A percentile compares a stretch with the other conserved stretches of the same genome.
Conservation (phyloP, 2,113 vertebrate species). For the Lepisosteus osseus region DNA sequence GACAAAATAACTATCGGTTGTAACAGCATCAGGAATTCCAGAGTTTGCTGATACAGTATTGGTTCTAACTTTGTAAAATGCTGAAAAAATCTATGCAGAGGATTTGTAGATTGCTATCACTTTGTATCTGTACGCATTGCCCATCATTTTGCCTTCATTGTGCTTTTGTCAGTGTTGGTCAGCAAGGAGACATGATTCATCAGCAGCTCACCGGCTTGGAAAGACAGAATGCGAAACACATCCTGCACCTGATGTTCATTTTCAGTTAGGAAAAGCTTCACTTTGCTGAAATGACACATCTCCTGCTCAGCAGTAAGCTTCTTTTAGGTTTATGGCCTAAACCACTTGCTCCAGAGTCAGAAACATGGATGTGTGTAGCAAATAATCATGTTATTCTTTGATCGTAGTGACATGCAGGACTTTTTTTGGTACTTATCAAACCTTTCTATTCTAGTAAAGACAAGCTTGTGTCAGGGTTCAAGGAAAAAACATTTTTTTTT, state of each 20-base stretch:
- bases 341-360: conserved; percentile 37
- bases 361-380: conserved; percentile 36
- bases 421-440: conserved; percentile 3
- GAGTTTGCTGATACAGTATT: too few species aligned
- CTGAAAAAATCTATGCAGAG: not conserved
- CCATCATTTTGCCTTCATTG: conserved; percentile 10
- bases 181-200: not conserved
- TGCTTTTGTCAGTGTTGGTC: not conserved
- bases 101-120: not conserved
- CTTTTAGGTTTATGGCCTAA: conserved; percentile 43
- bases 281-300: conserved; percentile 47
- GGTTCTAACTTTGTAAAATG: too few species aligned
- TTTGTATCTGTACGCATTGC: not conserved
- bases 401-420: conserved; percentile 44
- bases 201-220: conserved; percentile 13
- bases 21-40: too few species aligned
- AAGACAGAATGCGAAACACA: not conserved
- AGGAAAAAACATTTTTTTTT: too few species aligned
- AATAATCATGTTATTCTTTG: conserved; percentile 49
- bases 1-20: too few species aligned
- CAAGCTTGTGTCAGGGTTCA: conserved; percentile 5
- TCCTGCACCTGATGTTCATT: conserved; percentile 3
- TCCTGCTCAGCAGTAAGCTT: conserved; percentile 42
- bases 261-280: conserved; percentile 26
- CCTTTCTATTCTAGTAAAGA: conserved; percentile 12